A percentile compares a stretch with the other conserved stretches of the same genome.
These are phyloP conservation scores for Limnephilus auricula DNA, from an alignment of 2,888 invertebrate species.

Conservation along the genomic window DNA sequence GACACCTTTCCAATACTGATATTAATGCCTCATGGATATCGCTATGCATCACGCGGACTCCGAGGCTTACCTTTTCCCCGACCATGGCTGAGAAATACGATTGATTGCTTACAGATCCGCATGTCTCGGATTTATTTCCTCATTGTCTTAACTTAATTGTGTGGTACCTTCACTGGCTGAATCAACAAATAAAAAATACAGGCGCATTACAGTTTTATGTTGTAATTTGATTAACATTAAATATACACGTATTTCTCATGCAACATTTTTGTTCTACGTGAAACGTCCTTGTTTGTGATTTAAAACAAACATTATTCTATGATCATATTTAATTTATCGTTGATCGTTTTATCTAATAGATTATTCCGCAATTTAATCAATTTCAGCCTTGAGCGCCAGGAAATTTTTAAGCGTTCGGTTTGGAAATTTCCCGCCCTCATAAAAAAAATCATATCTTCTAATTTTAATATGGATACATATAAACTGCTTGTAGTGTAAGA, in stretches of 20 bases:
- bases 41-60: constrained; percentile 37
- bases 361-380: too few species aligned
- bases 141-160: constrained; percentile 25
- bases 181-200: neutral
- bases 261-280: neutral
- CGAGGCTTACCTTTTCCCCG: neutral
- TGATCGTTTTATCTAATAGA: neutral
- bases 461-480: too few species aligned
- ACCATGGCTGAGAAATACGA: constrained; percentile 21
- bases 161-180: neutral
- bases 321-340: too few species aligned
- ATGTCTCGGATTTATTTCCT: constrained; percentile 41
- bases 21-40: constrained; percentile 46
- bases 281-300: neutral
- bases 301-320: neutral
- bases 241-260: neutral
- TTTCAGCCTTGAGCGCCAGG: too few species aligned
- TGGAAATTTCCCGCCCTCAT: too few species aligned
- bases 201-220: neutral
- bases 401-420: too few species aligned
- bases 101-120: constrained; percentile 43
- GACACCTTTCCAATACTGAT: constrained; percentile 42
- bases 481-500: too few species aligned
- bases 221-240: neutral
- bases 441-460: too few species aligned